Conservation (phyloP, 2,888 invertebrate species). For the Diloba caeruleocephala region DNA sequence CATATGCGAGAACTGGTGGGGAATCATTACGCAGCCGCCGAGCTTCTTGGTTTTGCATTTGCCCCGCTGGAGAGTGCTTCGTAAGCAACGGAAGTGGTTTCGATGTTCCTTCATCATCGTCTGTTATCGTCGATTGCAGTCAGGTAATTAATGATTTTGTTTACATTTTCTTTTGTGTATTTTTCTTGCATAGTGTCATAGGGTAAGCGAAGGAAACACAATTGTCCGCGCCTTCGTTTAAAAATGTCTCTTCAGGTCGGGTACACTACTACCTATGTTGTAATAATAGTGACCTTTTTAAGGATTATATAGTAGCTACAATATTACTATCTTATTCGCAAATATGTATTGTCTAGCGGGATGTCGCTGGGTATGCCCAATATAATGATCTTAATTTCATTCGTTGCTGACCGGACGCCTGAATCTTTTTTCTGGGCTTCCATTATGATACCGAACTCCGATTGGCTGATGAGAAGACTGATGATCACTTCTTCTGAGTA, state of each 20-base stretch:
- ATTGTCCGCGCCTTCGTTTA: not conserved
- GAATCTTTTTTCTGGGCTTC: not conserved
- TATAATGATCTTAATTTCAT: not conserved
- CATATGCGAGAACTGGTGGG: not conserved
- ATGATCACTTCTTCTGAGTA: not conserved
- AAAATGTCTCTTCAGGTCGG: not conserved
- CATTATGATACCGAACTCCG: not conserved
- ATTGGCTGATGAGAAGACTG: slow-evolving; percentile 1
- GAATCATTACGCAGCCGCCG: not conserved
- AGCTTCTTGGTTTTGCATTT: not conserved
- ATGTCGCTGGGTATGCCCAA: not conserved
- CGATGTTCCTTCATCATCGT: not conserved
- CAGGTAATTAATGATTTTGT: not conserved
- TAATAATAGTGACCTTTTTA: not conserved
- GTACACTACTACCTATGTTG: not conserved
- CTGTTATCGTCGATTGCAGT: not conserved
- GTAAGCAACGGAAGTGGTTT: not conserved
- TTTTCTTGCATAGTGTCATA: not conserved
- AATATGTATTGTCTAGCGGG: not conserved
- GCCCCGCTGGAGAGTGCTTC: not conserved
- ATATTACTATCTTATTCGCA: not conserved
- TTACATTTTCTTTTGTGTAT: not conserved
- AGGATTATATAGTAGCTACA: not conserved
- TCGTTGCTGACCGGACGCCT: not conserved
- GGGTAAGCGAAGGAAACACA: not conserved